Base-by-base conservation (phyloP, 1,140 invertebrate genomes). In the Formica exsecta region DNA sequence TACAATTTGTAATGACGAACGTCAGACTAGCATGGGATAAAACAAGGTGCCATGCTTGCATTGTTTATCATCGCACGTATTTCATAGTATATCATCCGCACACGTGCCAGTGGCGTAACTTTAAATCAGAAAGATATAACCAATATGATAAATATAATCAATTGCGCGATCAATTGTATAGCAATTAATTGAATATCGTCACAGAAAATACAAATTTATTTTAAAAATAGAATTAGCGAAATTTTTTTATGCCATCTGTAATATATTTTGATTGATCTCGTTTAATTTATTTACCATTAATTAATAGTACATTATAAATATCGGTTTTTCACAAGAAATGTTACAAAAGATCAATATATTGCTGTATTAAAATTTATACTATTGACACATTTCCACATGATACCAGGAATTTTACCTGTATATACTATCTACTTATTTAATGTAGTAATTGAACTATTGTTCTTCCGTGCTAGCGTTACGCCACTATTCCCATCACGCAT, bases 1-100 rank as follows among this genome's bases (percentile, higher is more conserved):
- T 74, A 65, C 29, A 74, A 80, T 79, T 85, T 48, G 19, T 32
- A 38, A 66, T 59, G 74, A 85, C 73, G 66, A 73, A 41, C 32
- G 86, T 74, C 86, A 85, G 64, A 59, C 77, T 88, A 66, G 48
- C 74, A 77, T 54, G 79, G 59, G 71, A 89, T 87, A 79, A 89
- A 77, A 77, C 87, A 73, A 85, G 38, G 48, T 85, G 79, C 64
- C 32, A 61, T 74, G 38, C 81, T 86, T 73, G 59, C 74, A 62
- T 71, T 73, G 61, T 83, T 64, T 71, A 16, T 83, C 57, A 73
- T 73, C 73, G 59, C 81, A 85, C 61, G 41, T 65, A 64, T 51
- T 29, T 83, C 54, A 61, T 61, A 41, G 54, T 54, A 61, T 61
- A 44, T 57, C 79, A 73, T 61, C 22, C 44, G 48, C 64, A 59